Conservation (phyloP, 1,140 invertebrate genomes). For the Temnothorax curvispinosus region DNA sequence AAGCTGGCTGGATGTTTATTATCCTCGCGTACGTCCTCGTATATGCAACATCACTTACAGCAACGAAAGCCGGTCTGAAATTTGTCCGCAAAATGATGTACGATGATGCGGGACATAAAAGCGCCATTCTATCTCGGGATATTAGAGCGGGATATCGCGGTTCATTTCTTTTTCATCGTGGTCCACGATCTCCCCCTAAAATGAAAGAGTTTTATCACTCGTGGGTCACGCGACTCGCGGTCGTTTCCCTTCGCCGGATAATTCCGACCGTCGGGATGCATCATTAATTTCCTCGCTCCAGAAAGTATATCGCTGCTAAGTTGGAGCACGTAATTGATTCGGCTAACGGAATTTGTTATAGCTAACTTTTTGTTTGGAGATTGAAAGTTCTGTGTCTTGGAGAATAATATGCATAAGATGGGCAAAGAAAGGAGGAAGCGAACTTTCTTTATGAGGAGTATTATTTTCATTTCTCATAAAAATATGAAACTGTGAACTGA, state of each 20-base stretch:
- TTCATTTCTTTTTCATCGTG: slow-evolving; percentile 39
- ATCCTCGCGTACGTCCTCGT: neutral
- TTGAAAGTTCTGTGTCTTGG: slow-evolving; percentile 1
- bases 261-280: slow-evolving; percentile 41
- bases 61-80: slow-evolving; percentile 25
- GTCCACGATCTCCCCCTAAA: neutral
- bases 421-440: neutral
- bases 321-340: slow-evolving; percentile 46
- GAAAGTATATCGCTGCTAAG: slow-evolving; percentile 28
- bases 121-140: slow-evolving; percentile 19
- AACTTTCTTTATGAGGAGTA: neutral
- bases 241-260: slow-evolving; percentile 24
- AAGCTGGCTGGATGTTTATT: neutral
- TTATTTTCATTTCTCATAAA: slow-evolving; percentile 11
- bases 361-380: slow-evolving; percentile 31
- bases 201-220: slow-evolving; percentile 32
- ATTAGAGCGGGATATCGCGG: slow-evolving; percentile 53
- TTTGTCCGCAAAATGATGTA: slow-evolving; percentile 24
- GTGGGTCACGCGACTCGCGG: slow-evolving; percentile 31
- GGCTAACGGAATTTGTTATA: slow-evolving; percentile 41
- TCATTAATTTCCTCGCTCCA: slow-evolving; percentile 53
- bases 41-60: neutral
- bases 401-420: neutral
- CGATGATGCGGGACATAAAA: slow-evolving; percentile 41
- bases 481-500: neutral